phyloP scores from a whole-genome alignment of 2,888 invertebrate genomes.

The Augochlorella aurata region DNA sequence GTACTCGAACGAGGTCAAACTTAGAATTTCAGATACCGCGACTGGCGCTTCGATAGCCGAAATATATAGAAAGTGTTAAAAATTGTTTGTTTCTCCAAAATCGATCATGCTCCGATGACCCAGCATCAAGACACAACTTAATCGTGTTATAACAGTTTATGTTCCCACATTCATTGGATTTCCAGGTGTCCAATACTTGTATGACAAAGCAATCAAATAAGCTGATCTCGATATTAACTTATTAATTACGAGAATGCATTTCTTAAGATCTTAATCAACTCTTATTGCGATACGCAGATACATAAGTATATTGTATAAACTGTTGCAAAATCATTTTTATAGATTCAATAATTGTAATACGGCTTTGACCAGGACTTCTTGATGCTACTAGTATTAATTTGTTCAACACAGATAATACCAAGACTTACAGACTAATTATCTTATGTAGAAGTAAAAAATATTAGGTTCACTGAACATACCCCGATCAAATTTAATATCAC shows the following conservation, averaged over 20 bases:
- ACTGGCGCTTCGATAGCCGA: neutral
- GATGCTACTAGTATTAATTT: neutral
- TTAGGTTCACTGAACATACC: neutral
- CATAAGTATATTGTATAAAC: neutral
- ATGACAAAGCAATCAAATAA: neutral
- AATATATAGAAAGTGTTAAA: neutral
- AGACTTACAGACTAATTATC: neutral
- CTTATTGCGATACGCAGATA: neutral
- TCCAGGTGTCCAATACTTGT: neutral
- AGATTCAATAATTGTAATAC: neutral
- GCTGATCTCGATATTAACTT: neutral
- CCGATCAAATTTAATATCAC: neutral
- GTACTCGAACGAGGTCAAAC: neutral
- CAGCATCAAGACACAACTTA: neutral
- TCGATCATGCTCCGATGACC: neutral
- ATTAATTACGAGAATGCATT: neutral
- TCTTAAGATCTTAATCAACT: neutral
- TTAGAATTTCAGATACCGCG: neutral
- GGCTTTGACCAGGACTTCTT: neutral
- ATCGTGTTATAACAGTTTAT: neutral
- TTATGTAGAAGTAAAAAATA: neutral
- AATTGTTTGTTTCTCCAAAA: neutral
- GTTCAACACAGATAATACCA: neutral
- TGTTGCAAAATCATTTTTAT: neutral
- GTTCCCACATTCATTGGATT: neutral